Evolutionary conservation across 1,140 invertebrate species (phyloP), one percentile per base, ranked within the genome.

Genomic region (Homalodisca vitripennis): DNA sequence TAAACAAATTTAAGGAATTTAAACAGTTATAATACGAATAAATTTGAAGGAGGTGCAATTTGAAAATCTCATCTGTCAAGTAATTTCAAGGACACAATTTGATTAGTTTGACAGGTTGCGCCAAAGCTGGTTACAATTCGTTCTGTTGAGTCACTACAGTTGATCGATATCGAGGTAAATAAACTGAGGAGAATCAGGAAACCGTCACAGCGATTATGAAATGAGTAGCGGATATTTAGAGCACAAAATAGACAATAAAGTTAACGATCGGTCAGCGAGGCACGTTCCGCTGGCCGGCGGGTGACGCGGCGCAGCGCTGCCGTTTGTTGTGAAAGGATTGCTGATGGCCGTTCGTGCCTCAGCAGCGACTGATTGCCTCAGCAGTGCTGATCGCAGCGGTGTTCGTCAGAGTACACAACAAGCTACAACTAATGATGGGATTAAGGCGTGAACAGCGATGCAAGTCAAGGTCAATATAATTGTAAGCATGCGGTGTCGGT

Each of bases 171-270:
- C 34, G 34, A 17, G 17, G 14, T 22, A 14, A 51, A 51, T 51
- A 51, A 51, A 51, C 48, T 22, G n/a, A 20, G 24, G 27, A 10
- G 26, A 24, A 60, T 26, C 55, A 60, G 55, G 55, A 60, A 53
- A 26, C 55, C 55, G 55, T 60, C 55, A 60, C 22, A 13, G 55
- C 55, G 55, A 30, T 60, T 60, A 60, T 60, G 55, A 60, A 60
- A 60, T 30, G 55, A 30, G 55, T 60, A 60, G 55, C 55, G 55
- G 55, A 60, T 60, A 60, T 60, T 60, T 60, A 60, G 55, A 60
- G 26, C 55, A 60, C 55, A 60, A 60, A 60, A 60, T 27, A 26
- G 55, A 27, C 55, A 27, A 60, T 60, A 60, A 60, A 60, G 55
- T 27, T 60, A 6, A 3, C 13, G 6, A 24, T 13, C 26, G 55